Evolutionary conservation across 92 coral and sea anemone genomes (phyloP).

Genomic region (Scolanthus callimorphus): DNA sequence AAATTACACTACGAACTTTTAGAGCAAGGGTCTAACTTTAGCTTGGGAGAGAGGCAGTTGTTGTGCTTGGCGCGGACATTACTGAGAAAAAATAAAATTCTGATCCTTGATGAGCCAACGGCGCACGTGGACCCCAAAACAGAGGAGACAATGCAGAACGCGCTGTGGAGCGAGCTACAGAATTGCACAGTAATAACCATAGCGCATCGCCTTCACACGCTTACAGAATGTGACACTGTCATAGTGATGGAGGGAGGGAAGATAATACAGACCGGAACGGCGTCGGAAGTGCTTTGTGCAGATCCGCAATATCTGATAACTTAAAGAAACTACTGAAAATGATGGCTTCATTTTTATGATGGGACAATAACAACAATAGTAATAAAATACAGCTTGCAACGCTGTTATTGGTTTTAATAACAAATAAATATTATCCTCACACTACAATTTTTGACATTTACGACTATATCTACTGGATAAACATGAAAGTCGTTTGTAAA

Average conservation of each 20-base stretch:
- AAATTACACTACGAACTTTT: not conserved
- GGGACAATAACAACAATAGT: too few relatives aligned
- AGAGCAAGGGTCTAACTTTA: not conserved
- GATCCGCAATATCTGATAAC: too few relatives aligned
- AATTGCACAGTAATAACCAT: not conserved
- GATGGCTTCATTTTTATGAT: too few relatives aligned
- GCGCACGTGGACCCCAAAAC: not conserved
- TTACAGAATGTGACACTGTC: not conserved
- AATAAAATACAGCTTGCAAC: too few relatives aligned
- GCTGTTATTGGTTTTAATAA: too few relatives aligned
- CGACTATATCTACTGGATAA: too few relatives aligned
- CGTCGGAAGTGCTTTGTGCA: too few relatives aligned
- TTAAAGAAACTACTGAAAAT: too few relatives aligned
- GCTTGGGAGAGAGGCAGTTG: not conserved
- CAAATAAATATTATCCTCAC: too few relatives aligned
- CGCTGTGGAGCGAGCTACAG: not conserved
- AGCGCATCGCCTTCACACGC: not conserved
- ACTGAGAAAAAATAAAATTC: not conserved
- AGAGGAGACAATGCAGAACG: not conserved
- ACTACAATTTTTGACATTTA: too few relatives aligned
- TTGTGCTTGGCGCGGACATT: not conserved
- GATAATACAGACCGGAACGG: too few relatives aligned
- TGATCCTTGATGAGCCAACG: not conserved
- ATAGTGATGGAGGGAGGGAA: not conserved
- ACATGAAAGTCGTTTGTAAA: too few relatives aligned